These are phyloP conservation scores for Trichomalopsis sarcophagae DNA, from an alignment of 1,140 invertebrate genomes.

Conservation along the genomic window DNA sequence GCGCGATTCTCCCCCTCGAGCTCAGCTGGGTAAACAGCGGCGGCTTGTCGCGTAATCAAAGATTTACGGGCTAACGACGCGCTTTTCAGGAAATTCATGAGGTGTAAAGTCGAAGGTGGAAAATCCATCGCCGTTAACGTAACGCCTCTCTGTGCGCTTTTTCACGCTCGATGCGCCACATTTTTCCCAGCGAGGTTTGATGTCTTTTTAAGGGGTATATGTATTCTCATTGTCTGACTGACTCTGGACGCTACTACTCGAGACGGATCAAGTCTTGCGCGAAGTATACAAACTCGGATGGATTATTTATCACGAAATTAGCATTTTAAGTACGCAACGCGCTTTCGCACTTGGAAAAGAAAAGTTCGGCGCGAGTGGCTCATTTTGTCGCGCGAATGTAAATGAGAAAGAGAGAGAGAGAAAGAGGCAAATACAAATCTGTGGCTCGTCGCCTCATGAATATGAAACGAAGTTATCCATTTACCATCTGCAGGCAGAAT, in stretches of 20 bases:
- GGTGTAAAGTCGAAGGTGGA: slow-evolving; percentile 58
- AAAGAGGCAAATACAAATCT: neutral
- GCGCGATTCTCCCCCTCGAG: neutral
- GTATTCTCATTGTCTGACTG: neutral
- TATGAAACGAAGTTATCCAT: neutral
- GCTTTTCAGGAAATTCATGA: slow-evolving; percentile 62
- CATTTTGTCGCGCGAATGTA: neutral
- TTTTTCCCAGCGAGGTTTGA: neutral
- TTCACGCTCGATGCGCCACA: neutral
- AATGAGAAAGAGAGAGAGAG: neutral
- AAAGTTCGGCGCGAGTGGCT: neutral
- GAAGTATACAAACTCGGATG: neutral
- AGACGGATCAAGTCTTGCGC: neutral
- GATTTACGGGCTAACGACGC: slow-evolving; percentile 62
- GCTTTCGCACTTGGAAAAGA: neutral
- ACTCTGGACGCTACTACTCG: neutral
- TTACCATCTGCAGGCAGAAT: neutral
- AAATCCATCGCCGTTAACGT: slow-evolving; percentile 11
- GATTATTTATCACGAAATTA: slow-evolving; percentile 1
- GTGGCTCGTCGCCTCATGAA: neutral
- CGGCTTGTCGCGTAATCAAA: slow-evolving; percentile 60
- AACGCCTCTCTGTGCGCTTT: neutral
- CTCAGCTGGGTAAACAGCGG: slow-evolving; percentile 50
- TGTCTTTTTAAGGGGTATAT: neutral
- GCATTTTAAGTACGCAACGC: neutral